Conservation (phyloP, 2,797 vertebrate species). For the Lepilemur ruficaudatus region DNA sequence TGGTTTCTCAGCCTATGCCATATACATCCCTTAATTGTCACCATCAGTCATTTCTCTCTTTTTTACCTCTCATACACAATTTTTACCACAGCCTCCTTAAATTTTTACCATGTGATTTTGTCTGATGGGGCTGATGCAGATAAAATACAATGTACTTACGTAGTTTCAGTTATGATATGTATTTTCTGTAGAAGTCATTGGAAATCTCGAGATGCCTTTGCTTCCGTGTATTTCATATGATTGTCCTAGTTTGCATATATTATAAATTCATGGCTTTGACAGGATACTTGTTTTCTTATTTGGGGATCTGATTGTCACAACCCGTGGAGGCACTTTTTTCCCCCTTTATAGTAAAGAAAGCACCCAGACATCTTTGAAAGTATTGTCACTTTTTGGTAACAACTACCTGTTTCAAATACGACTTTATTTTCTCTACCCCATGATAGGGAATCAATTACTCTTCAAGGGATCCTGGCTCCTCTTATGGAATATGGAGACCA, state of each 20-base stretch:
- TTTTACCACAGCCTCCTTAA: neutral
- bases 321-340: neutral
- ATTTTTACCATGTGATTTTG: conserved; percentile 1
- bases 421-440: neutral
- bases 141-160: neutral
- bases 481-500: neutral
- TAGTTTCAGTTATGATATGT: neutral
- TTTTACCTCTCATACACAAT: neutral
- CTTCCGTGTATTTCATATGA: neutral
- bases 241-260: neutral
- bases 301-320: neutral
- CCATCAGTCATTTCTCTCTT: neutral
- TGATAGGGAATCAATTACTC: neutral
- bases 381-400: neutral
- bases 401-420: neutral
- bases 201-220: neutral
- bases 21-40: neutral
- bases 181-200: neutral
- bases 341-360: neutral
- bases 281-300: neutral
- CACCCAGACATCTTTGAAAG: neutral
- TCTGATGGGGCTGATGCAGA: neutral
- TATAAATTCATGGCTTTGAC: neutral
- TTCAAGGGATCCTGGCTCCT: neutral
- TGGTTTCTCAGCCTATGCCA: neutral